Evolutionary conservation across 1,140 invertebrate species (phyloP), one percentile per base, ranked within the genome.

Genomic region (Vanessa atalanta): DNA sequence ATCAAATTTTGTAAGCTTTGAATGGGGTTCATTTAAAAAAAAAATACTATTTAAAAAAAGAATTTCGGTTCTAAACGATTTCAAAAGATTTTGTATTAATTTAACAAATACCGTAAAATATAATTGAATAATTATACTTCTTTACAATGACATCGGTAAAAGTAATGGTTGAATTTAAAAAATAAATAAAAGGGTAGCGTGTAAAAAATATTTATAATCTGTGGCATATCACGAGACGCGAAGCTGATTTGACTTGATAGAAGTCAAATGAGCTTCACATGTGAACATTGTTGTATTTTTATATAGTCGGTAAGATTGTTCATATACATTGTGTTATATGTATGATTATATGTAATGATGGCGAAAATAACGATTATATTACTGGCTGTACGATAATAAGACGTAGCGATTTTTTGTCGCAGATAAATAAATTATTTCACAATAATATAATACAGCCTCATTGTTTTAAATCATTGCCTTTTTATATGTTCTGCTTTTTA

Each of bases 241-340:
- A 76, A 74, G 75, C 75, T 80, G 74, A 74, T 74, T 78, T 74
- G 74, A 74, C 79, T 82, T 74, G 64, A 70, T 61, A 71, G 72
- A 73, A 76, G 79, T 86, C 79, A 80, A 84, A 79, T 75, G 75
- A 73, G 73, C 81, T 87, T 85, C 72, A 68, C 75, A 57, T 43
- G 79, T 77, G 75, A 80, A 86, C 83, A 88, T 88, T 89, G 87
- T 90, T 89, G 83, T 89, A 89, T 89, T 88, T 88, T 87, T 88
- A 88, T 89, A 88, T 86, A 88, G 86, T 88, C 63, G 72, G 79
- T 91, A 89, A 89, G 87, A 74, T 80, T 83, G 82, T 87, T 87
- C 79, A 84, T 85, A 83, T 72, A 83, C 77, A 79, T 81, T 82
- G 77, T 83, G 77, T 70, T 74, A 50, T 57, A 23, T 70, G 64